phyloP scores from a whole-genome alignment of 2,113 vertebrate genomes.

The Ophthalmolycus amberensis region DNA sequence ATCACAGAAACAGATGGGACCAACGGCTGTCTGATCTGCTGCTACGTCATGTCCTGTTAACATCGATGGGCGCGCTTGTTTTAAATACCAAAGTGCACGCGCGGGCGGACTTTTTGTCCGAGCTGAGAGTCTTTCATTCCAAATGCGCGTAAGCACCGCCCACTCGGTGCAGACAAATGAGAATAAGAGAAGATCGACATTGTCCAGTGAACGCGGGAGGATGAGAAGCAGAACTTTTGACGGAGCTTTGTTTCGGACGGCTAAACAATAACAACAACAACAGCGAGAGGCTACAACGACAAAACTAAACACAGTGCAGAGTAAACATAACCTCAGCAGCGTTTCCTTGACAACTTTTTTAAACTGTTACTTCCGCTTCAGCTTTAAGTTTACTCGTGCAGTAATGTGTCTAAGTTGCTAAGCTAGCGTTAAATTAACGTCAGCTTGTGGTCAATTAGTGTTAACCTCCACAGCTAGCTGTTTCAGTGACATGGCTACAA shows the following conservation, averaged over 20 bases:
- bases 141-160: slow-evolving; percentile 30
- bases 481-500: slow-evolving; percentile 50
- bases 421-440: slow-evolving; percentile 24
- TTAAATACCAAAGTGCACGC: fast-evolving
- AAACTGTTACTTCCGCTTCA: no score
- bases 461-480: not conserved
- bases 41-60: slow-evolving; percentile 56
- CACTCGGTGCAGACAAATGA: fast-evolving
- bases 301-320: not conserved
- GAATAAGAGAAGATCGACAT: fast-evolving
- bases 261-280: not conserved
- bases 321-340: not conserved
- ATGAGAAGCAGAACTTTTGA: slow-evolving; percentile 36
- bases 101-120: not conserved
- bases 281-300: not conserved
- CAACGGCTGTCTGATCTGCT: fast-evolving
- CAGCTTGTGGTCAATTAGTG: not conserved
- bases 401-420: not conserved
- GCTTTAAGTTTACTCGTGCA: not conserved
- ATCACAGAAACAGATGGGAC: not conserved
- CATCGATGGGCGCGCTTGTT: not conserved
- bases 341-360: not conserved
- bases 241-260: not conserved
- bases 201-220: slow-evolving; percentile 64
- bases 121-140: fast-evolving